Evolutionary conservation across 1,140 invertebrate species (phyloP), one percentile per base, ranked within the genome.

Genomic region (Tyrophagus putrescentiae): DNA sequence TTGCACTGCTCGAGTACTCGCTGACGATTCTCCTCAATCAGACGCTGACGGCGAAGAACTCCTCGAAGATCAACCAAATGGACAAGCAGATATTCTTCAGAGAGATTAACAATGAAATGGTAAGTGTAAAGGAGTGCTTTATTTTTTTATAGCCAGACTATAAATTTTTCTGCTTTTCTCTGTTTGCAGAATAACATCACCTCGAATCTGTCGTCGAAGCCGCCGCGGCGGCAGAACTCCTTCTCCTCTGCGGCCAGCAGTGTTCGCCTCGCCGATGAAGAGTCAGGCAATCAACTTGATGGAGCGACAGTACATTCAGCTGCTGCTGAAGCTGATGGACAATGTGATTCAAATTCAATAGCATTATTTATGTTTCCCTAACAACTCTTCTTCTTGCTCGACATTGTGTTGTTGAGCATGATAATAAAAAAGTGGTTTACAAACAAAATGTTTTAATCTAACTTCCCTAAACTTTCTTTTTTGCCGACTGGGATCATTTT

Each of bases 91-190:
- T 6, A 29, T 60, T 61, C 16, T 13, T 27, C 21, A 50, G 53
- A 33, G 60, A 61, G 33, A 39, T 61, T 1, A 60, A 34, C 11
- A 54, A 54, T 54, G 52, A 54, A 54, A 27, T 54, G 52, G 52
- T 54, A 27, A 1, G 48, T 52, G 18, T 6, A 5, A 6, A 53
- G n/a, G 25, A 54, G 39, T 18, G 2, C 39, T n/a, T n/a, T n/a
- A n/a, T n/a, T n/a, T n/a, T n/a, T 28, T 31, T 54, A 16, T 16
- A 53, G 18, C 7, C 6, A 53, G 7, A 27, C 5, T 54, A n/a
- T n/a, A n/a, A 13, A 54, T 54, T 33, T 3, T 3, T 1, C n/a
- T n/a, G n/a, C n/a, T 18, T 54, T 54, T 54, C 34, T 18, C 29
- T 54, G 25, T 54, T 21, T 54, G n/a, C 39, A 54, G 52, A 54